Evolutionary conservation across 92 coral and sea anemone species (phyloP).

Genomic region (Siderastrea siderea): DNA sequence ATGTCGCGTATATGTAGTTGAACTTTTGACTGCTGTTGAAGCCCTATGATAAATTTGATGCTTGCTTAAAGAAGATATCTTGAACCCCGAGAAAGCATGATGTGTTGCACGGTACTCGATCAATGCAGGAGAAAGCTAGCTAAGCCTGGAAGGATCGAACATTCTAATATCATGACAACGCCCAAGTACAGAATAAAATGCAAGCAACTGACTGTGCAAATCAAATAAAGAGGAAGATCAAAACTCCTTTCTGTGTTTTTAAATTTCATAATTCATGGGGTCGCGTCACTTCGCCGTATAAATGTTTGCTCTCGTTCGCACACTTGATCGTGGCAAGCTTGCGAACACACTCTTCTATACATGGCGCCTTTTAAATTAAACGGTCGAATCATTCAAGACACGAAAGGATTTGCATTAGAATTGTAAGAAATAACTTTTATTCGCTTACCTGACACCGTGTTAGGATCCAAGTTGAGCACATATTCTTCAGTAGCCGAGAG

Average conservation of each 20-base stretch:
- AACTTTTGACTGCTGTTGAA: background rate
- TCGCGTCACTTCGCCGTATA: background rate
- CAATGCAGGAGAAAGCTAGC: background rate
- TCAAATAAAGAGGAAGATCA: background rate
- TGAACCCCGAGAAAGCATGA: background rate
- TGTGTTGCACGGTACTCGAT: background rate
- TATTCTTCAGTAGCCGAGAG: constrained; percentile 81
- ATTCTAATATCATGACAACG: constrained; percentile 22
- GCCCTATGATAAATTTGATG: background rate
- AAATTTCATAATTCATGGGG: too few species aligned
- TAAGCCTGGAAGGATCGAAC: background rate
- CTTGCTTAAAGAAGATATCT: background rate
- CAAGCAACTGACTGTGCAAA: background rate
- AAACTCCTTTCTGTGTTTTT: background rate
- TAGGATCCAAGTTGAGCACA: constrained; percentile 84
- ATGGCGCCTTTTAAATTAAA: background rate
- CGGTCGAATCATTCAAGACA: background rate
- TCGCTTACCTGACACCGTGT: constrained; percentile 73
- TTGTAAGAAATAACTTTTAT: background rate
- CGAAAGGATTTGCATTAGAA: background rate
- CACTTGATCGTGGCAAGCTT: too few species aligned
- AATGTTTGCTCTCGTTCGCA: background rate
- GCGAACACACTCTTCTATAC: background rate
- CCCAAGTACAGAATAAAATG: constrained; percentile 16
- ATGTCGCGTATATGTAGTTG: too few species aligned